Percentiles rank a stretch among this genome's conserved stretches.
These are phyloP conservation scores for Eumeta japonica DNA, from an alignment of 1,140 invertebrate species.

Conservation along the genomic window DNA sequence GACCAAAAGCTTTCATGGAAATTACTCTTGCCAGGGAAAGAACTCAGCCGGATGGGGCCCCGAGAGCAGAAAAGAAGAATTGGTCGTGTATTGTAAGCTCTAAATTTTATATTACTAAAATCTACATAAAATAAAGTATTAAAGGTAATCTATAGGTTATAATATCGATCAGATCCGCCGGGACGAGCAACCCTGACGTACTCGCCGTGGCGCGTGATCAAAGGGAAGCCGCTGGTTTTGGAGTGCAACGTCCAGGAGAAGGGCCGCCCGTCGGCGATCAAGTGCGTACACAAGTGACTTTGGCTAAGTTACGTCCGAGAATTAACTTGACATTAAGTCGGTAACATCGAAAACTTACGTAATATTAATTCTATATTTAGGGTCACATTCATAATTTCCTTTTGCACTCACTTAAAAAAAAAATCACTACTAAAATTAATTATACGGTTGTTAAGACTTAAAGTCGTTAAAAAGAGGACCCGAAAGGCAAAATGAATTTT, in stretches of 20 bases:
- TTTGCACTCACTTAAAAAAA: neutral
- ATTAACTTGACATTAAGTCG: neutral
- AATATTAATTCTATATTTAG: neutral
- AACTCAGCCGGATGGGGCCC: constrained; percentile 85
- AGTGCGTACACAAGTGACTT: constrained; percentile 15
- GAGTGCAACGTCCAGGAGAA: constrained; percentile 79
- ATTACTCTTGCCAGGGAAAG: constrained; percentile 85
- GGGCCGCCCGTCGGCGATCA: constrained; percentile 72
- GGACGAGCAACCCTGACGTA: constrained; percentile 70
- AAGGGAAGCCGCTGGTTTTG: constrained; percentile 74
- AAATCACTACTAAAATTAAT: neutral
- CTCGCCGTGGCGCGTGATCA: constrained; percentile 73
- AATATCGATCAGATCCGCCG: constrained; percentile 65
- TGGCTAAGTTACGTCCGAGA: neutral
- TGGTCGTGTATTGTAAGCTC: constrained; percentile 74
- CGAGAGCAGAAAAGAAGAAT: constrained; percentile 68
- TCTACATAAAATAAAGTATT: neutral
- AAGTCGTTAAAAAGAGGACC: too few relatives aligned
- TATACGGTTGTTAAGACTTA: neutral
- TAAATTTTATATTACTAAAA: neutral
- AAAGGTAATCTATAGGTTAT: neutral
- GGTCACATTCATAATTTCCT: neutral
- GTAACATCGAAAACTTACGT: neutral
- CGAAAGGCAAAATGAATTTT: too few relatives aligned
- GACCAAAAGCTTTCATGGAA: constrained; percentile 82